These are phyloP conservation scores for Formica aserva DNA, from an alignment of 2,888 invertebrate genomes.

Conservation along the genomic window DNA sequence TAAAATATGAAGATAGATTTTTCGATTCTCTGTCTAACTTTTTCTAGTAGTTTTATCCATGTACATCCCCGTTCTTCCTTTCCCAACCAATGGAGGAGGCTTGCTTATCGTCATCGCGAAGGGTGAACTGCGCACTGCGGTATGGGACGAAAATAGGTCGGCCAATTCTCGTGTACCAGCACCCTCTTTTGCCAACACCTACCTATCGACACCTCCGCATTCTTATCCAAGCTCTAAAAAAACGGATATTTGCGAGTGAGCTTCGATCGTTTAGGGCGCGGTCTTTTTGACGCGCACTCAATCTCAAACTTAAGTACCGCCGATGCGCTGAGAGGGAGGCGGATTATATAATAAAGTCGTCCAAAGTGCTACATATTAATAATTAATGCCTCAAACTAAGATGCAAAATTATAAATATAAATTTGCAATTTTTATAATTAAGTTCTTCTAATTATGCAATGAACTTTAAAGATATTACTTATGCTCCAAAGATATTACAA, in stretches of 20 bases:
- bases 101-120: constrained; percentile 71
- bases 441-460: background rate
- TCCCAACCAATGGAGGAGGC: constrained; percentile 64
- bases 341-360: constrained; percentile 20
- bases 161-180: constrained; percentile 74
- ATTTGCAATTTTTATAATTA: background rate
- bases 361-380: background rate
- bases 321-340: constrained; percentile 51
- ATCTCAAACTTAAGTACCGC: constrained; percentile 50
- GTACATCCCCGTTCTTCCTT: constrained; percentile 8
- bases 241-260: constrained; percentile 58
- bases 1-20: background rate
- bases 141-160: constrained; percentile 76
- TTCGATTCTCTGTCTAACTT: constrained; percentile 28
- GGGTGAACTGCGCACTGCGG: constrained; percentile 75
- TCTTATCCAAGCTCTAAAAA: constrained; percentile 65
- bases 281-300: constrained; percentile 39
- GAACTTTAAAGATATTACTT: background rate
- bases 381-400: constrained; percentile 2
- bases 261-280: constrained; percentile 56
- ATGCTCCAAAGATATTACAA: background rate
- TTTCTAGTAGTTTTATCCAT: constrained; percentile 20
- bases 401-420: background rate
- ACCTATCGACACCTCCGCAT: constrained; percentile 70
- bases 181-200: constrained; percentile 66